Percentiles rank a stretch among this genome's conserved stretches.
phyloP scores from a whole-genome alignment of 64 coral and sea anemone genomes.

The Orbicella faveolata region DNA sequence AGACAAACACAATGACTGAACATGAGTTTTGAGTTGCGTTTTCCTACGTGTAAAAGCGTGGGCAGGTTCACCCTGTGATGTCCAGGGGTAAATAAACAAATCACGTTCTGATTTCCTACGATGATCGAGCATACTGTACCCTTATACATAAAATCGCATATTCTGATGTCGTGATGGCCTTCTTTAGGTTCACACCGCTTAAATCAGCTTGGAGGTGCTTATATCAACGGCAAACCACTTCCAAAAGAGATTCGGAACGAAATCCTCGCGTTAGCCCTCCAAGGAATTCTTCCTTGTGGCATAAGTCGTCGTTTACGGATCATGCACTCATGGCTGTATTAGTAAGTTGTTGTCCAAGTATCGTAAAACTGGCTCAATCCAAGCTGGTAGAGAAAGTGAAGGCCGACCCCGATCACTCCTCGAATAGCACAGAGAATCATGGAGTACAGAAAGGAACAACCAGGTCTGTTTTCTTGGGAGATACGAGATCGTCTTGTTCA shows the following conservation, averaged over 20 bases:
- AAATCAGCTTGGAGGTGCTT: not conserved
- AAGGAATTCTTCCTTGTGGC: conserved; percentile 1
- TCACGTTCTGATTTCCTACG: too few species aligned
- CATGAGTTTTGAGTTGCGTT: too few species aligned
- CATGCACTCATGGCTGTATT: not conserved
- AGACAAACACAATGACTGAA: too few species aligned
- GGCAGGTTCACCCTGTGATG: too few species aligned
- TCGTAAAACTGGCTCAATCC: not conserved
- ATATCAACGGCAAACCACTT: not conserved
- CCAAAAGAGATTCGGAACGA: not conserved
- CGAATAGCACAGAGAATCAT: not conserved
- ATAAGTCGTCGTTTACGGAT: conserved; percentile 2
- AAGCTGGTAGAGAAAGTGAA: not conserved
- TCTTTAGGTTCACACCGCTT: not conserved
- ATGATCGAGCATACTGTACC: too few species aligned
- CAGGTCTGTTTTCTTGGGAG: conserved; percentile 1
- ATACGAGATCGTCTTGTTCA: conserved; percentile 3
- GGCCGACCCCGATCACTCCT: conserved; percentile 19
- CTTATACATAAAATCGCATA: too few species aligned
- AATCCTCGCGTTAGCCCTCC: not conserved
- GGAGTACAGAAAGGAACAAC: not conserved
- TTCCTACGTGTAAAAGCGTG: too few species aligned
- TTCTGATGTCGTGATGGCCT: too few species aligned
- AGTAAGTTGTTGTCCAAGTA: conserved; percentile 13
- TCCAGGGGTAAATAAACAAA: too few species aligned